Conservation (phyloP, 2,797 vertebrate genomes). For the Eurystomus glaucurus region DNA sequence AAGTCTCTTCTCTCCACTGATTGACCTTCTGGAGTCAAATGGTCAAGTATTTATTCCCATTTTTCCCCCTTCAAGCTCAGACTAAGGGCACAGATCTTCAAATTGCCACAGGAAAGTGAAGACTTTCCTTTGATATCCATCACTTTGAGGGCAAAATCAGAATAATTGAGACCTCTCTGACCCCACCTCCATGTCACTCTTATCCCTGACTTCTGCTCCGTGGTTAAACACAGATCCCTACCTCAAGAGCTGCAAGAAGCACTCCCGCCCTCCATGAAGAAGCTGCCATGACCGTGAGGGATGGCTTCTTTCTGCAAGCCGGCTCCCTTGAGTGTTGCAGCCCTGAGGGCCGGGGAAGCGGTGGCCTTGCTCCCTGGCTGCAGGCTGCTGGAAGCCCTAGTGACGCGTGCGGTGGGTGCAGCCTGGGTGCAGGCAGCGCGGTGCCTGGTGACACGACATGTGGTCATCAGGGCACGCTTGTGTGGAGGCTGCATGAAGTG, state of each 20-base stretch:
- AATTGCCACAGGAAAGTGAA: background rate
- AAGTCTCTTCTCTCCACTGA: background rate
- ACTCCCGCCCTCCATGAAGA: accelerated
- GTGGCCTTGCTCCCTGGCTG: accelerated
- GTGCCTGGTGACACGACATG: background rate
- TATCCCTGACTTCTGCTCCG: accelerated
- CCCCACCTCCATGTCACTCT: accelerated
- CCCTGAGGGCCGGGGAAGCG: accelerated
- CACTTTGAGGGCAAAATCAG: background rate
- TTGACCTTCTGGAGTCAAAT: background rate
- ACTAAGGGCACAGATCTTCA: background rate
- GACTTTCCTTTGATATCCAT: background rate
- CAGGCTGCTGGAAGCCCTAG: too few relatives aligned
- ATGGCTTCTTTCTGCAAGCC: accelerated
- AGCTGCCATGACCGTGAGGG: accelerated
- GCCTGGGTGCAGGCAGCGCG: accelerated
- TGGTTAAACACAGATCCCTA: background rate
- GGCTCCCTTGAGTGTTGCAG: background rate
- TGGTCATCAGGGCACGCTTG: accelerated
- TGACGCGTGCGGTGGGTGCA: background rate
- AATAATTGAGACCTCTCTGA: background rate
- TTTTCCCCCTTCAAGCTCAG: background rate
- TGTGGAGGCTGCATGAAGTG: accelerated
- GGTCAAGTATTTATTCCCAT: background rate
- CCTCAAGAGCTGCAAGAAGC: accelerated